Evolutionary conservation across 1,140 invertebrate species (phyloP).

Genomic region (Ganaspis sp.): DNA sequence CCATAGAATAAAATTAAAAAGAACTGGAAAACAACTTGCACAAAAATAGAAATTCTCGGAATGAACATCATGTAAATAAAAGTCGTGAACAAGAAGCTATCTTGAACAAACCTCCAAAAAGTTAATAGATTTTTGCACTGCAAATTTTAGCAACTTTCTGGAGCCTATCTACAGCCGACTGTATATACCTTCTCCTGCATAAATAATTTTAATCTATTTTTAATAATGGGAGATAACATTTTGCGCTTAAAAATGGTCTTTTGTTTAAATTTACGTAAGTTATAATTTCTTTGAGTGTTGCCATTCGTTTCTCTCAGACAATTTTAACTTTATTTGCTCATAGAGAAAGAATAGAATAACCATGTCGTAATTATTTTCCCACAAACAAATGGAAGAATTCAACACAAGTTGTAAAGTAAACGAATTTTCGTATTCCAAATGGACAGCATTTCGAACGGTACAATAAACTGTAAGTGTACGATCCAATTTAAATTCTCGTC

Average conservation of each 20-base stretch:
- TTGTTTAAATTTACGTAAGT: background rate
- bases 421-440: background rate
- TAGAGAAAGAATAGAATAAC: background rate
- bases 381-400: background rate
- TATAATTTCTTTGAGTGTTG: background rate
- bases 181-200: no score
- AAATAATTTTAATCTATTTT: background rate
- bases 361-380: constrained; percentile 3
- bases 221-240: no score
- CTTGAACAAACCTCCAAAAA: no score
- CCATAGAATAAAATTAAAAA: no score
- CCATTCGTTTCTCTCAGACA: background rate
- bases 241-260: no score
- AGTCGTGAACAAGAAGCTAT: no score
- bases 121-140: no score
- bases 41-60: no score
- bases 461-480: constrained; percentile 49
- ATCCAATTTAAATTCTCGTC: constrained; percentile 62
- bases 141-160: no score
- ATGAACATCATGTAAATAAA: no score
- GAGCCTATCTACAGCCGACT: no score
- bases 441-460: constrained; percentile 5
- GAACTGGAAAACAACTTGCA: no score
- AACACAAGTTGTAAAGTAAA: background rate
- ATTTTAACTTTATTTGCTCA: background rate